Evolutionary conservation across 1,140 invertebrate genomes (phyloP), one percentile per base, ranked within the genome.

Genomic region (Oreohelix idahoensis): DNA sequence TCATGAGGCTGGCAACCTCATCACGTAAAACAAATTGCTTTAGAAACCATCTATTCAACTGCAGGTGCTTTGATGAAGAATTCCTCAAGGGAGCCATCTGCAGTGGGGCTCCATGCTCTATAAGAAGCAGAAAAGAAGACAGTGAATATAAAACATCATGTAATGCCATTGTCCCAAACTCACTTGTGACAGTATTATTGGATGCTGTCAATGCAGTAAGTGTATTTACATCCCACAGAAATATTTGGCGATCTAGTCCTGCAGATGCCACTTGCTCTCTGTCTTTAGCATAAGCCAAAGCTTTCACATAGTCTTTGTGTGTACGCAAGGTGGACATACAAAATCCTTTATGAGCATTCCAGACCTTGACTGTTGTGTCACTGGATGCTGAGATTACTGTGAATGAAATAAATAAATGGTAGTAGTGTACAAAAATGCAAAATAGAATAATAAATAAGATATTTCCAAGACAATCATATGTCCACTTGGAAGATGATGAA

Each of bases 261-360:
- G 98, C 98, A 86, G 98, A 99, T 1, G 98, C 98, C 5, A 99
- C 97, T 92, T 97, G 96, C 92, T 99, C 99, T 89, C 96, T 96
- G 90, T 99, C 98, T 93, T 96, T 97, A n/a, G 98, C 98, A 94
- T 99, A 99, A 0, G 99, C 98, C 88, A 99, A 93, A 42, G 97
- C 97, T 93, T 99, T 97, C 5, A 99, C 99, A 93, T 99, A 99
- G 92, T 99, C 99, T 93, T 98, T 98, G 92, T 99, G 98, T 45
- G 98, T 99, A 84, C 98, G 94, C 86, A 99, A 93, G n/a, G 93
- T 93, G 35, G 92, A 92, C 91, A 93, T 92, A 85, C 92, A 92
- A 91, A 99, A 99, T n/a, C 98, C 98, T 95, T 99, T 99, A 85
- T 98, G 97, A 26, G 98, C 97, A 94, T 99, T 99, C 99, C 98